A percentile compares a stretch with the other conserved stretches of the same genome.
phyloP scores from a whole-genome alignment of 2,797 vertebrate species.

The Todus mexicanus region DNA sequence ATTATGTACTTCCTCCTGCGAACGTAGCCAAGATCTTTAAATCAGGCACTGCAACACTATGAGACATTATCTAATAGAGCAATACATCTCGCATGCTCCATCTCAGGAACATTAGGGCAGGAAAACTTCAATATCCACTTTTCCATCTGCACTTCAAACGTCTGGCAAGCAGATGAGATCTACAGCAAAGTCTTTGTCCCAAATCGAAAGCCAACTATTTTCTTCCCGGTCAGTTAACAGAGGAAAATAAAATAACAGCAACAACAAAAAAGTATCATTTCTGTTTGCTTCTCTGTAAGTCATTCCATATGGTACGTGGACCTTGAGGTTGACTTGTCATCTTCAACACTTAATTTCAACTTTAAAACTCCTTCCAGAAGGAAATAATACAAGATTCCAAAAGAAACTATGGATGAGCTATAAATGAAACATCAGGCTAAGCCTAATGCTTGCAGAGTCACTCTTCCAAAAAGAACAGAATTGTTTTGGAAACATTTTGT shows the following conservation, averaged over 20 bases:
- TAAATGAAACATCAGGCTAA: slow-evolving; percentile 8
- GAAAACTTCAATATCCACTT: slow-evolving; percentile 55
- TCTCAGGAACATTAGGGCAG: slow-evolving; percentile 16
- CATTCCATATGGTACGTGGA: not conserved
- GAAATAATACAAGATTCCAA: slow-evolving; percentile 29
- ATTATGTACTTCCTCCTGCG: not conserved
- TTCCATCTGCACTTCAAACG: slow-evolving; percentile 44
- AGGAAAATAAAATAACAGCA: not conserved
- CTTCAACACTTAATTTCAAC: slow-evolving; percentile 44
- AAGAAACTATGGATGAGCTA: not conserved
- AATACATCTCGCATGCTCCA: not conserved
- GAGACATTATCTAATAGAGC: not conserved
- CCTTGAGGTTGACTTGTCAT: slow-evolving; percentile 11
- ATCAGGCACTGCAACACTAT: not conserved
- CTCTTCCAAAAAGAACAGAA: slow-evolving; percentile 3
- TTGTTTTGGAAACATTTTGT: not conserved
- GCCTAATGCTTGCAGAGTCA: slow-evolving; percentile 17
- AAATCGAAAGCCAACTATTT: slow-evolving; percentile 27
- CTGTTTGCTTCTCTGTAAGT: slow-evolving; percentile 6
- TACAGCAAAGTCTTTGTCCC: slow-evolving; percentile 25
- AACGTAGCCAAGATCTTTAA: not conserved
- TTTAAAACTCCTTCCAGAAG: slow-evolving; percentile 41
- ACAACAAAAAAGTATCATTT: not conserved
- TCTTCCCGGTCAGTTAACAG: not conserved
- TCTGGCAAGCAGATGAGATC: slow-evolving; percentile 32